Evolutionary conservation across 2,797 vertebrate genomes (phyloP), one percentile per base, ranked within the genome.

Genomic region (Triplophysa bombifrons): DNA sequence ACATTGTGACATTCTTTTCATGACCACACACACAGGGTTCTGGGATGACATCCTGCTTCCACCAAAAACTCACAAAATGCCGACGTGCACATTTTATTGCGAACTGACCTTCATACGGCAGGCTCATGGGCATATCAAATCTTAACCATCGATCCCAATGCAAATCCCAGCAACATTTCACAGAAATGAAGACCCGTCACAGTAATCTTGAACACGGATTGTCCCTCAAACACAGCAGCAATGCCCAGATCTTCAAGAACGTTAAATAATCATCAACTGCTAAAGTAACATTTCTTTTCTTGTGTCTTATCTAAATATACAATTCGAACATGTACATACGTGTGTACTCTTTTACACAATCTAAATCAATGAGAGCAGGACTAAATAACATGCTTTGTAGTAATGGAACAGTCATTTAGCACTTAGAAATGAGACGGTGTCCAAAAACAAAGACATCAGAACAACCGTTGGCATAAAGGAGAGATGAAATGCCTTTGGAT

Each of bases 1-100:
- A 67, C 64, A 80, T 66, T 34, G 83, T 74, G 58, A 86, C 85
- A 89, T 87, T 87, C 88, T 80, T 11, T 22, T 53, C 46, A 41
- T 1, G 41, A 61, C 27, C 67, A 65, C 58, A 50, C 80, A 64
- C 68, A 79, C 65, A 10, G 5, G 3, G 17, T 64, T 64, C 58
- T 20, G 48, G 7, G 68, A 71, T 19, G 81, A 80, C 77, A 80
- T 85, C 84, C 76, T 80, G 67, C 69, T 81, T 63, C 46, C 41
- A 76, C 12, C 22, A 44, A 71, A 66, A 41, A 63, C 7, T 12
- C 30, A 1, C 3, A 10, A 17, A 48, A 70, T 22, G 12, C 25
- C 7, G 27, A 64, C 46, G 20, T 27, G 53, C 17, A 27, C 58
- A 55, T 72, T 44, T 63, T 65, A 22, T 56, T 46, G 14, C 17